These are phyloP conservation scores for Drosophila ustulata DNA, from an alignment of 2,888 invertebrate genomes.

Conservation along the genomic window DNA sequence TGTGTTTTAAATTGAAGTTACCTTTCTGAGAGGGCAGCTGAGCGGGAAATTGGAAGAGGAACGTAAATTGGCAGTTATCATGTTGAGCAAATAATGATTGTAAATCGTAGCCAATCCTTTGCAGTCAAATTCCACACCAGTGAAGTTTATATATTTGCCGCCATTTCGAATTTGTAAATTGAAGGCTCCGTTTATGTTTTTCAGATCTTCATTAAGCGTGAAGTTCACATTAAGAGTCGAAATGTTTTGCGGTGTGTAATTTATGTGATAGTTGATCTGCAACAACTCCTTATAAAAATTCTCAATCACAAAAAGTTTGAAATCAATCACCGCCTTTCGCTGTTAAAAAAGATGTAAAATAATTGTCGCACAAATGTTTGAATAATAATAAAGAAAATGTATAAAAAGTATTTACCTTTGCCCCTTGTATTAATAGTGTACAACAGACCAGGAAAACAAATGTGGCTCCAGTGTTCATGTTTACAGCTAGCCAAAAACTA, in stretches of 20 bases:
- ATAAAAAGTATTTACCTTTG: conserved; percentile 1
- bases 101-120: neutral
- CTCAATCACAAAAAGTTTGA: neutral
- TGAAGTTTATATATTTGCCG: neutral
- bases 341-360: neutral
- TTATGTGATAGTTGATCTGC: neutral
- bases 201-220: neutral
- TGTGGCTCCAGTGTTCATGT: neutral
- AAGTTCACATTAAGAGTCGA: neutral
- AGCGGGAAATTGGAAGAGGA: conserved; percentile 2
- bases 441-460: conserved; percentile 1
- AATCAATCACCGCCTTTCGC: neutral
- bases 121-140: neutral
- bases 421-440: neutral
- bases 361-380: too few relatives aligned
- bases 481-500: conserved; percentile 1
- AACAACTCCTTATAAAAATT: neutral
- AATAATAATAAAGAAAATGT: neutral
- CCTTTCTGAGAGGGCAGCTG: conserved; percentile 9
- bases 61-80: neutral
- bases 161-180: neutral
- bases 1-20: neutral
- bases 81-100: neutral
- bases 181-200: neutral
- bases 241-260: neutral